Evolutionary conservation across 1,140 invertebrate species (phyloP).

Genomic region (Drosophila varians): DNA sequence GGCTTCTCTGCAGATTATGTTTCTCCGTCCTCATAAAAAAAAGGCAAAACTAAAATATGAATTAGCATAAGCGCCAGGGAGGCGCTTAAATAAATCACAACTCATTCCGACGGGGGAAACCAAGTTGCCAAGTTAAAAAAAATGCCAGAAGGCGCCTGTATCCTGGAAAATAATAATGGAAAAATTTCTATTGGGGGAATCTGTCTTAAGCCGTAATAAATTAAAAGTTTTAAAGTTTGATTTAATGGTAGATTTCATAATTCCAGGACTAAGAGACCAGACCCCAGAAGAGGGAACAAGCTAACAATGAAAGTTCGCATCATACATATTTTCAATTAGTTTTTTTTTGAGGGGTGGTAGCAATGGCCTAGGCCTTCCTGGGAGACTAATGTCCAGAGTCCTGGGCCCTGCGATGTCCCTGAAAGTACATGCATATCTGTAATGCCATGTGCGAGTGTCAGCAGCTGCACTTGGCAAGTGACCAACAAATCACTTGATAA

Average conservation of each 20-base stretch:
- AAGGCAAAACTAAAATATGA: conserved; percentile 10
- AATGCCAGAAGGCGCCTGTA: no score
- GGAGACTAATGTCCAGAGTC: neutral
- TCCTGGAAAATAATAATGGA: neutral
- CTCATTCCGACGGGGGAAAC: neutral
- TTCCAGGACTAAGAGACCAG: no score
- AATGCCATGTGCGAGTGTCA: conserved; percentile 7
- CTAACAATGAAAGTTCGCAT: no score
- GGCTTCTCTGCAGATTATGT: no score
- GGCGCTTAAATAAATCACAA: neutral
- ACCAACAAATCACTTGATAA: conserved; percentile 56
- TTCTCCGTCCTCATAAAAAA: neutral
- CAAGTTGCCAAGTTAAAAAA: no score
- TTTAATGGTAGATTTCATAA: neutral
- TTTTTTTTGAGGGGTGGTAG: no score
- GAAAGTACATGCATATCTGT: neutral
- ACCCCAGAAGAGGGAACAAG: no score
- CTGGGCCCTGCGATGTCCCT: conserved; percentile 6
- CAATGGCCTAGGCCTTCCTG: conserved; percentile 10
- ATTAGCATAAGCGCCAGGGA: conserved; percentile 7
- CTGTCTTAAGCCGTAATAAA: neutral
- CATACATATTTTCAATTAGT: neutral
- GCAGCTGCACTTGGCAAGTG: conserved; percentile 51
- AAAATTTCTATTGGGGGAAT: neutral
- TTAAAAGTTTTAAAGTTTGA: neutral